phyloP scores from a whole-genome alignment of 2,113 vertebrate genomes.

The Macrotis lagotis region DNA sequence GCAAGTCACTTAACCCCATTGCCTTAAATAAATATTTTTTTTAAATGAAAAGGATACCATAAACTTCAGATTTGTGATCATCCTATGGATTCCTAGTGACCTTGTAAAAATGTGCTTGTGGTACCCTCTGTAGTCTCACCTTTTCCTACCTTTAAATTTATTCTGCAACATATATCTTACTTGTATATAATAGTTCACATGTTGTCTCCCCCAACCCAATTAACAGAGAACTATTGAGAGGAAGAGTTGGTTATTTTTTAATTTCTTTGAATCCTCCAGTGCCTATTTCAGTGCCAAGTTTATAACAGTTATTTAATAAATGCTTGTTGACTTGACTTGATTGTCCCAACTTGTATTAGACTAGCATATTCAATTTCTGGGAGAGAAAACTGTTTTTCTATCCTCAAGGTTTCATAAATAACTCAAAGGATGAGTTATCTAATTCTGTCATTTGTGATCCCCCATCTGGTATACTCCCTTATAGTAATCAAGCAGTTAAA shows the following conservation, averaged over 20 bases:
- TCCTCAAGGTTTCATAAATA: background rate
- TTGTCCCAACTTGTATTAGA: background rate
- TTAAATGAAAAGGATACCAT: too few species aligned
- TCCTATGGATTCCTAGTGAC: too few species aligned
- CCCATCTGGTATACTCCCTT: background rate
- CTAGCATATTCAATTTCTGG: background rate
- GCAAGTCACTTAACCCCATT: too few species aligned
- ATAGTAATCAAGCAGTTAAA: background rate
- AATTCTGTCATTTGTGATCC: background rate
- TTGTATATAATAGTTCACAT: background rate
- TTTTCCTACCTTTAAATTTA: too few species aligned
- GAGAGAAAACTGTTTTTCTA: background rate
- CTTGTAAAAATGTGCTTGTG: too few species aligned
- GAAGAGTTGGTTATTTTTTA: background rate
- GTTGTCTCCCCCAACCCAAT: background rate
- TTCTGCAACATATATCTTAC: too few species aligned
- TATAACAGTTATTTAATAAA: background rate
- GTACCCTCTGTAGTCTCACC: too few species aligned
- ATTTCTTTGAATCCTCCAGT: background rate
- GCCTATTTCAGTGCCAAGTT: background rate
- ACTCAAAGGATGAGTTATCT: background rate
- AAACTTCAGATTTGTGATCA: too few species aligned
- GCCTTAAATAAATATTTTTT: too few species aligned
- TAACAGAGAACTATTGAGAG: background rate
- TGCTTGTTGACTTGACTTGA: background rate